Evolutionary conservation across 2,113 vertebrate species (phyloP), one percentile per base, ranked within the genome.

Genomic region (Chunga burmeisteri): DNA sequence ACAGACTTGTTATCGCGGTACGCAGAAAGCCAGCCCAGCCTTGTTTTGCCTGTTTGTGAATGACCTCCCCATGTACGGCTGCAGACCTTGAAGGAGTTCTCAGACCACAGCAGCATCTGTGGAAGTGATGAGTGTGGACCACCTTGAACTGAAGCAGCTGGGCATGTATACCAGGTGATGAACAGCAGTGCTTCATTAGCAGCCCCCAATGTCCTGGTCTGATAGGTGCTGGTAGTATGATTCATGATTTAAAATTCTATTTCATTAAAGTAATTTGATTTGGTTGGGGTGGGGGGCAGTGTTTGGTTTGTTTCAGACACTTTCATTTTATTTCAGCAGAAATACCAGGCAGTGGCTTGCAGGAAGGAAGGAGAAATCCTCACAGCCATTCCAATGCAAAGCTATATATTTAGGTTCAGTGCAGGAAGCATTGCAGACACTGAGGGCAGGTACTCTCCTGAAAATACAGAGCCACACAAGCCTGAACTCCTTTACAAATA

Each of bases 221-320:
- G n/a, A 71, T 52, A 52, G 44, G 56, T 81, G 55, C 50, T 67
- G 47, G 2, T 53, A 38, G 7, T 16, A 25, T n/a, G 58, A 93
- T 49, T 74, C 46, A 91, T 32, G 49, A 38, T 50, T 87, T 75
- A 30, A 84, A 79, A 75, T 67, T 84, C 46, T 50, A 72, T 91
- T 94, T 77, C 58, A 85, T 90, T 89, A 85, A 8, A 77, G 22
- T 75, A 72, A 91, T 80, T 75, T 29, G 25, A 79, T 93, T 90
- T 72, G 53, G 7, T 36, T 81, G 32, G 36, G 10, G 13, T 0
- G 0, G 40, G 29, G 34, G 36, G 6, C 34, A 65, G 62, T 8
- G 32, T 63, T 91, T 93, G 73, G 36, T 40, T 91, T 95, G 14
- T 79, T 90, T 96, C 89, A 93, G 88, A 53, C 26, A 50, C 27